Evolutionary conservation across 2,797 vertebrate genomes (phyloP).

Genomic region (Hydrophis major): DNA sequence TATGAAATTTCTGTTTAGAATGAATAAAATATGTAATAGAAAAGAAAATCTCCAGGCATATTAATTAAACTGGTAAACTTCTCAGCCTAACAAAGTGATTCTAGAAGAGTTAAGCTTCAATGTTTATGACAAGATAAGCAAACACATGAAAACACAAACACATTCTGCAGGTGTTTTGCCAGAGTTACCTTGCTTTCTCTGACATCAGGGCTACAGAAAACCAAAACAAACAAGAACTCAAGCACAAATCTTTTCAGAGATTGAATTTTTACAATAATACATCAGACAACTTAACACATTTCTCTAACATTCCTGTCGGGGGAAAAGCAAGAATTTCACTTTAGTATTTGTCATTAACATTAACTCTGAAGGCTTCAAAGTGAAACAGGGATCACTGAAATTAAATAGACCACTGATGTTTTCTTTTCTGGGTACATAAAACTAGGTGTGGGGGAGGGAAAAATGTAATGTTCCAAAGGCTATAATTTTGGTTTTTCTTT

Average conservation of each 20-base stretch:
- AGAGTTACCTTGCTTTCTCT: constrained; percentile 1
- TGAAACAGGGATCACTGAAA: neutral
- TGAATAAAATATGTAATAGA: neutral
- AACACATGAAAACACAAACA: neutral
- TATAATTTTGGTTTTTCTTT: neutral
- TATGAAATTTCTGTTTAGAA: neutral
- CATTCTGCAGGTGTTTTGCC: constrained; percentile 13
- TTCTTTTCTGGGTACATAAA: neutral
- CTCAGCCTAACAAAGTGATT: neutral
- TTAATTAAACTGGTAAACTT: neutral
- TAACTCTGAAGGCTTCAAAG: neutral
- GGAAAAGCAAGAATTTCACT: neutral
- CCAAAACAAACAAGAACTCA: neutral
- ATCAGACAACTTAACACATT: neutral
- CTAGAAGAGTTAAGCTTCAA: neutral
- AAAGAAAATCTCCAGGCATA: neutral
- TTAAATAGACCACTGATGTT: neutral
- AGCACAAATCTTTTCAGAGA: neutral
- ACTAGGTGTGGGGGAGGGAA: neutral
- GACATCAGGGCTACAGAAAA: neutral
- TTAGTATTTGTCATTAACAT: constrained; percentile 7
- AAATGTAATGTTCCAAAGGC: neutral
- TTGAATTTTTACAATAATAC: neutral
- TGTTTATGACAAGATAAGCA: neutral
- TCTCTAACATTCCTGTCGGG: neutral